Base-by-base conservation (phyloP, 2,113 vertebrate genomes). In the Tachysurus vachellii region DNA sequence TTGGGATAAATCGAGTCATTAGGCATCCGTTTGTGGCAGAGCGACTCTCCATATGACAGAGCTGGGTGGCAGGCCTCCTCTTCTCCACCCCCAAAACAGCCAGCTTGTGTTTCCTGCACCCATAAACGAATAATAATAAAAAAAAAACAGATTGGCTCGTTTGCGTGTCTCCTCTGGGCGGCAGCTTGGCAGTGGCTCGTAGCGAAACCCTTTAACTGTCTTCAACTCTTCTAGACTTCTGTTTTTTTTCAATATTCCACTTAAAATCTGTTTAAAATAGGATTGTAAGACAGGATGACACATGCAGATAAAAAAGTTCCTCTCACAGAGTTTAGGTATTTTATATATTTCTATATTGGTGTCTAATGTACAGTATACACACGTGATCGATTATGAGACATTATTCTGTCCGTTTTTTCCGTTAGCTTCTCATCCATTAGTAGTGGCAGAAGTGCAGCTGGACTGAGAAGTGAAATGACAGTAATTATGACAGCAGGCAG, bases 11-110 rank as follows among this genome's bases (percentile, higher is more conserved):
- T 98, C 93, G 96, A 97, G 96, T 98, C 97, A 99, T 99, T 99
- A 98, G 97, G 96, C 96, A 97, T 96, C 96, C 95, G 96, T 97
- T 97, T 98, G 97, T 96, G 95, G 96, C 96, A 96, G 96, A 96
- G 96, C 94, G 94, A 95, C 95, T 96, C 83, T 96, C 97, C 97
- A 97, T 97, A 96, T 98, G 98, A 99, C 96, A 94, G 94, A 11
- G 87, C 79, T 28, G 91, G 93, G 91, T 90, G 93, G 93, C 91
- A 93, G 89, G 89, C 91, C 84, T 85, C 84, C 79, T 84, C 84
- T 81, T 83, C 71, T 28, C 47, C 86, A 90, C 83, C 77, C 56
- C 87, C 79, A 36, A 28, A 82, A 90, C 84, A 84, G 94, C 95
- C 95, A 96, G 96, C 97, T 97, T 97, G 96, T 97, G 95, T 96